These are phyloP conservation scores for Acipenser oxyrinchus DNA, from an alignment of 2,797 vertebrate species.

Conservation along the genomic window DNA sequence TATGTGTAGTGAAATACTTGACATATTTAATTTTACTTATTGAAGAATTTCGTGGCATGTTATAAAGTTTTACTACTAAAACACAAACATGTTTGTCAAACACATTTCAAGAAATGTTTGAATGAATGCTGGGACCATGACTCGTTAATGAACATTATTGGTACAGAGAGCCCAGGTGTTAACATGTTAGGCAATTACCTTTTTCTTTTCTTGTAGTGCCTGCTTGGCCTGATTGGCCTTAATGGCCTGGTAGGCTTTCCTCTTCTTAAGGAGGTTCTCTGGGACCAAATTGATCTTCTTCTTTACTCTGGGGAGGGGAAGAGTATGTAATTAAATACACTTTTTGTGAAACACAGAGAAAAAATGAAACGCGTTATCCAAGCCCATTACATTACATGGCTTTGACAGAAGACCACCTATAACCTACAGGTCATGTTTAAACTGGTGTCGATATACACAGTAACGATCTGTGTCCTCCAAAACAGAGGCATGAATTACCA, in stretches of 20 bases:
- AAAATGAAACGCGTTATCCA: neutral
- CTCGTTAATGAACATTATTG: neutral
- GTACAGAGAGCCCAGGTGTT: neutral
- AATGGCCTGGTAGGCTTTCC: slow-evolving; percentile 85
- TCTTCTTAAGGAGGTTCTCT: slow-evolving; percentile 88
- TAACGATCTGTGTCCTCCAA: no score
- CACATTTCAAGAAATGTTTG: neutral
- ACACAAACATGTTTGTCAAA: neutral
- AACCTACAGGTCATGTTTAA: no score
- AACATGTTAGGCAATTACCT: slow-evolving; percentile 46
- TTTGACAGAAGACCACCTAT: no score
- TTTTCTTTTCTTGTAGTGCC: slow-evolving; percentile 74
- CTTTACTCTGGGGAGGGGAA: slow-evolving; percentile 44
- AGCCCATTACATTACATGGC: neutral
- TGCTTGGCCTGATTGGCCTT: slow-evolving; percentile 89
- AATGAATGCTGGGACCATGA: neutral
- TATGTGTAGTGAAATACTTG: no score
- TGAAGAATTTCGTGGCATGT: neutral
- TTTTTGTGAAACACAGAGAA: neutral
- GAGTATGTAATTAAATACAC: neutral
- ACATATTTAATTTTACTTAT: neutral
- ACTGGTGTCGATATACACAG: no score
- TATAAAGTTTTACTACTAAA: neutral
- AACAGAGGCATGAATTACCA: no score
- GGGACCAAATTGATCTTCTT: slow-evolving; percentile 84